Evolutionary conservation across 2,888 invertebrate genomes (phyloP).

Genomic region (Nephrotoma guestfalica): DNA sequence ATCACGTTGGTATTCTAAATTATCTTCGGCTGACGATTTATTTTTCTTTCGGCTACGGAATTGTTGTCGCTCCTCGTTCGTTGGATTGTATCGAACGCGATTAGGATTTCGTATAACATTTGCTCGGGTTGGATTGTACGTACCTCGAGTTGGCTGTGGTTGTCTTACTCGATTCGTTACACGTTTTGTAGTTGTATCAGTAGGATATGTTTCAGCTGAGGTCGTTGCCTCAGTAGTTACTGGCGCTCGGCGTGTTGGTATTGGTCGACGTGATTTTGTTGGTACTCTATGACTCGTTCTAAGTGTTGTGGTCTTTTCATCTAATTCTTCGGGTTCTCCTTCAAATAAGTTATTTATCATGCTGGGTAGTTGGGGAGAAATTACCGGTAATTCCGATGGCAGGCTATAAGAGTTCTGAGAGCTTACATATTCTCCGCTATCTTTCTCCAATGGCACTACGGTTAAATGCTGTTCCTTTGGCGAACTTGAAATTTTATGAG

Average conservation of each 20-base stretch:
- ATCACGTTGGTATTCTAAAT: slow-evolving; percentile 45
- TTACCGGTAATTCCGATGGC: slow-evolving; percentile 39
- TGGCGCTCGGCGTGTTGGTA: slow-evolving; percentile 21
- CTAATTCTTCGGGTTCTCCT: slow-evolving; percentile 18
- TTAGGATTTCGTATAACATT: slow-evolving; percentile 28
- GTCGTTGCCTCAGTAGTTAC: slow-evolving; percentile 20
- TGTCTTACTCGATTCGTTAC: slow-evolving; percentile 30
- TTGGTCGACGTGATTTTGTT: slow-evolving; percentile 38
- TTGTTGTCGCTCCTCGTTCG: slow-evolving; percentile 28
- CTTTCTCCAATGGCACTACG: not conserved
- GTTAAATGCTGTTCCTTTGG: not conserved
- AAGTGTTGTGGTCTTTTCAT: slow-evolving; percentile 31
- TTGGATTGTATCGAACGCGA: slow-evolving; percentile 30
- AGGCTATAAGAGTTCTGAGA: slow-evolving; percentile 21
- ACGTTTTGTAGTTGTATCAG: slow-evolving; percentile 22
- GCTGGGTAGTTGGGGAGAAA: slow-evolving; percentile 43
- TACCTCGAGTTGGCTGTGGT: slow-evolving; percentile 21
- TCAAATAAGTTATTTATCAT: slow-evolving; percentile 46
- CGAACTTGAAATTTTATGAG: not conserved
- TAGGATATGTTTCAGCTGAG: slow-evolving; percentile 21
- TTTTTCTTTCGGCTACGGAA: slow-evolving; percentile 16
- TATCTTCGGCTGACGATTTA: slow-evolving; percentile 14
- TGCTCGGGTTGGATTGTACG: slow-evolving; percentile 19
- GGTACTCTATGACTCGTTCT: slow-evolving; percentile 37
- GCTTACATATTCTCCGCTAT: not conserved